These are phyloP conservation scores for Esox masquinongy DNA, from an alignment of 2,797 vertebrate genomes.

Conservation along the genomic window DNA sequence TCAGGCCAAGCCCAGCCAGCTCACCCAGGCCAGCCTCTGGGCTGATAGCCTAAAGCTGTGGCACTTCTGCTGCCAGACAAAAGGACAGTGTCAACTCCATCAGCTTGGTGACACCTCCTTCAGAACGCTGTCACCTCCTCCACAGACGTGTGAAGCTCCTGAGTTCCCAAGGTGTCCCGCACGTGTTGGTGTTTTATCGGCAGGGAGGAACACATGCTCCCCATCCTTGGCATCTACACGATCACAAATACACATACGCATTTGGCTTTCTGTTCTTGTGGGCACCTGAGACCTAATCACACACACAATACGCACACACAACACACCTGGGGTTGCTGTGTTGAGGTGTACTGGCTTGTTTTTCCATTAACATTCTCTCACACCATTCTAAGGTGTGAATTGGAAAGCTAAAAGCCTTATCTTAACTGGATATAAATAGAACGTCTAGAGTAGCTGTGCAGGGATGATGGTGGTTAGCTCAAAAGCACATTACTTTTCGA, in stretches of 20 bases:
- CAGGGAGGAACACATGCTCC: conserved; percentile 32
- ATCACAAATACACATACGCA: conserved; percentile 25
- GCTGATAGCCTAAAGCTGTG: conserved; percentile 39
- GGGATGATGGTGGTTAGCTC: conserved; percentile 7
- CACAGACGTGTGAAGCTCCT: conserved; percentile 50
- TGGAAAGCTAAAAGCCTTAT: conserved; percentile 48
- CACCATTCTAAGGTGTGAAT: conserved; percentile 63
- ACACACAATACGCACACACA: conserved; percentile 10
- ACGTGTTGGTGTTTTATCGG: background rate
- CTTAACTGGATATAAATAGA: conserved; percentile 24
- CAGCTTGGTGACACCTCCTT: conserved; percentile 46
- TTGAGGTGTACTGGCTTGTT: conserved; percentile 36
- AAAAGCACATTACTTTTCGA: background rate
- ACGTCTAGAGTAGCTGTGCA: conserved; percentile 23
- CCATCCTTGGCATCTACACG: background rate
- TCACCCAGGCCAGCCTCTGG: background rate
- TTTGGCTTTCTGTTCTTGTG: background rate
- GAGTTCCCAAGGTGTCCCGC: conserved; percentile 34
- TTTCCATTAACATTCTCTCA: conserved; percentile 49
- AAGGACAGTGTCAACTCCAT: conserved; percentile 1
- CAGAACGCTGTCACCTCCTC: conserved; percentile 26
- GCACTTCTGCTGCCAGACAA: conserved; percentile 18
- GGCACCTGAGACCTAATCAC: background rate
- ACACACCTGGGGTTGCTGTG: conserved; percentile 18
- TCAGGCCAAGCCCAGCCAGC: background rate